Evolutionary conservation across 2,888 invertebrate species (phyloP), one percentile per base, ranked within the genome.

Genomic region (Gerris lacustris): DNA sequence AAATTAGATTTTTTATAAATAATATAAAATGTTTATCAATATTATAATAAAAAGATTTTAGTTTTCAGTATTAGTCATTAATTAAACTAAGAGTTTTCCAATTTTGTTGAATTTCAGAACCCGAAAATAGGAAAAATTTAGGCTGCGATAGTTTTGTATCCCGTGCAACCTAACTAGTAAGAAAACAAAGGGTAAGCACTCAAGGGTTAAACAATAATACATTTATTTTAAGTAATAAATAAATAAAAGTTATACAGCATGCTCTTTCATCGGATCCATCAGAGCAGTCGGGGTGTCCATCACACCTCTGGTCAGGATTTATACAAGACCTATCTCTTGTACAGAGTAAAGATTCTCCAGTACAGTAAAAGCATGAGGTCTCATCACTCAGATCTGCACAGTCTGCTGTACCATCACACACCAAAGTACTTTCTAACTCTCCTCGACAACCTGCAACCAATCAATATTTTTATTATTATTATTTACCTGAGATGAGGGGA

Each of bases 391-490:
- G 84, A 81, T 92, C 91, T 15, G 89, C 86, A 80, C 94, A 94
- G 80, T 94, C 94, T 15, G 91, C 87, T 47, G 90, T 84, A 17
- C 94, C 94, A 79, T 94, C 94, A 78, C 94, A 94, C 55, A 93
- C 84, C 67, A 92, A 84, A 75, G 87, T 85, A 45, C 86, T 84
- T 76, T 91, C 89, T 70, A 94, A 83, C 69, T 88, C 86, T 67
- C 86, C 85, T 2, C 87, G 87, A 78, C 94, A 94, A 73, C 88
- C 90, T 89, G 78, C 6, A 64, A 72, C 15, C 31, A 31, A 31
- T 31, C 31, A 11, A 31, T 31, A 31, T 2, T 31, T 31, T 62
- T 62, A 62, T n/a, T 62, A n/a, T 62, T 15, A 62, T 15, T 62
- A 62, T n/a, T n/a, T 62, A n/a, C 15, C n/a, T 62, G 62, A 4